Base-by-base conservation (phyloP, 2,113 vertebrate genomes). In the Maccullochella peelii region DNA sequence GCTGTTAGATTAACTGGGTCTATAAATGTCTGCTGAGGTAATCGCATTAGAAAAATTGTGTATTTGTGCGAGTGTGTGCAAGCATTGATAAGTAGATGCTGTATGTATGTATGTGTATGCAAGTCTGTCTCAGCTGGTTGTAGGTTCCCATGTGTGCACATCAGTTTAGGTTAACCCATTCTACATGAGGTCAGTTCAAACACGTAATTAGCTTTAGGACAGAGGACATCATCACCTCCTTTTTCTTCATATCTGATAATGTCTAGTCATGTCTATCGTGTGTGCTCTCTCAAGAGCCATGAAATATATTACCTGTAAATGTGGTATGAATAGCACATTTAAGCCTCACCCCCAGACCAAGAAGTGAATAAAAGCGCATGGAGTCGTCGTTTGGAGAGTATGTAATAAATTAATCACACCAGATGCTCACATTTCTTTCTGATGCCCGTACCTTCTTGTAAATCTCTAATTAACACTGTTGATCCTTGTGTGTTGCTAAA, bases 401-500 rank as follows among this genome's bases (percentile, higher is more conserved):
- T 80, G 77, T 73, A 62, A 86, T 86, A 82, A 86, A 92, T 91
- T 71, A 93, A 82, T 85, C 86, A 69, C 23, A 85, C 58, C 92
- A 90, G 91, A 92, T 91, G 92, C 77, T 87, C 80, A 86, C 84
- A 84, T 93, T 92, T 85, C 88, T 91, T 89, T 86, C 82, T 79
- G 89, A 92, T 87, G 89, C 80, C 90, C 80, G 83, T 72, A 82
- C 89, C 84, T 92, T 88, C 86, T 82, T 88, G 91, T 86, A 89
- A 94, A 91, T 89, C 84, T 82, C 80, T 92, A 92, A 93, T 94
- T 94, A 95, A 94, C 92, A 91, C 74, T 54, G 88, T 81, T 90
- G 92, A 92, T 94, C 91, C 86, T 90, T 82, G 77, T 84, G 88
- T 80, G 91, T 85, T 82, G 62, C 89, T 77, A 90, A 94, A 94